Conservation (phyloP, 1,140 invertebrate genomes). For the Drosophila willistoni region DNA sequence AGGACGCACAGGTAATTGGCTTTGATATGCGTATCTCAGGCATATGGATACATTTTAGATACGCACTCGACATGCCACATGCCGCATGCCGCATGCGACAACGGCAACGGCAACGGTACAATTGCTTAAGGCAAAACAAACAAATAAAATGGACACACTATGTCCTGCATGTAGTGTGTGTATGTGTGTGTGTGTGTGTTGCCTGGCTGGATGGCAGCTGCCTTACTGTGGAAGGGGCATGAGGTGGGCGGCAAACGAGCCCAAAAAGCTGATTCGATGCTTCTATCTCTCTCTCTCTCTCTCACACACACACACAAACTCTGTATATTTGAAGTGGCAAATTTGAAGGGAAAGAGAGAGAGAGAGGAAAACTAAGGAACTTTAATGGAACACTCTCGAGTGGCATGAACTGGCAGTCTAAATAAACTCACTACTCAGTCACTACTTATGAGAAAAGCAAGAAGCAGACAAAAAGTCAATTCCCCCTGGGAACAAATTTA, state of each 20-base stretch:
- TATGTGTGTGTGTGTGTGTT: not conserved
- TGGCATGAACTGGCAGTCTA: not conserved
- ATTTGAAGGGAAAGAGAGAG: not conserved
- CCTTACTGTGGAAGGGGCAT: not conserved
- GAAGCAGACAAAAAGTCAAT: not conserved
- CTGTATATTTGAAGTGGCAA: not conserved
- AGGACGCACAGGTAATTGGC: conserved; percentile 70
- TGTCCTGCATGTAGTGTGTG: not conserved
- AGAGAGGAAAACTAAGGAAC: not conserved
- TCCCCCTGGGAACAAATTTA: not conserved
- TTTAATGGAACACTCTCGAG: conserved; percentile 3
- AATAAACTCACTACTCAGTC: conserved; percentile 6
- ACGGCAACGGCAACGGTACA: conserved; percentile 7
- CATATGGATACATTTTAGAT: conserved; percentile 73
- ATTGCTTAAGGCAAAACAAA: conserved; percentile 22
- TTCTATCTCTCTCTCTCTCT: not conserved
- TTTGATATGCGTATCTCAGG: conserved; percentile 64
- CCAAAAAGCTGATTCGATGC: not conserved
- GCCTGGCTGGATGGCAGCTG: not conserved
- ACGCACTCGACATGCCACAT: conserved; percentile 43
- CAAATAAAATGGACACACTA: conserved; percentile 15
- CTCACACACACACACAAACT: not conserved
- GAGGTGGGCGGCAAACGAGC: not conserved
- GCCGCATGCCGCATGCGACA: conserved; percentile 14
- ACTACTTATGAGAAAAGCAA: conserved; percentile 2